phyloP scores from a whole-genome alignment of 2,113 vertebrate genomes.

The Felis chaus region DNA sequence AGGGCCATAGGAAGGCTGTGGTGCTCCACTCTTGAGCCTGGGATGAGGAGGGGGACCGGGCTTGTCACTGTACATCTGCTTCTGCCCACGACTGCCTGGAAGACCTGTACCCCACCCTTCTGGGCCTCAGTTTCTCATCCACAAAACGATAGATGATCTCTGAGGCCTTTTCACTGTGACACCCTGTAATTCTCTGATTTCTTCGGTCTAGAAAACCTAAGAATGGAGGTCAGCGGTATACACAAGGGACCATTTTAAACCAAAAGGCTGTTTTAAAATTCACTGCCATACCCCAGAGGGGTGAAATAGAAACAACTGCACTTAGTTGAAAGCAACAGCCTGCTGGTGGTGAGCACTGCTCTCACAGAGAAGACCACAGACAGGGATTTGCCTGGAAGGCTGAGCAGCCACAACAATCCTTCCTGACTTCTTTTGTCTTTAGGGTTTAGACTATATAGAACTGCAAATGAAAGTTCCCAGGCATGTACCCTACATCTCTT shows the following conservation, averaged over 20 bases:
- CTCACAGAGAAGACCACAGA: neutral
- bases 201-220: neutral
- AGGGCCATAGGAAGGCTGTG: accelerated
- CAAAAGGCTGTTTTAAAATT: neutral
- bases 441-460: neutral
- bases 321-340: accelerated
- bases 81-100: neutral
- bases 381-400: neutral
- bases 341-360: neutral
- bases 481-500: neutral
- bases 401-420: neutral
- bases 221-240: neutral
- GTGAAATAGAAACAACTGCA: neutral
- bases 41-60: neutral
- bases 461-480: neutral
- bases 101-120: neutral
- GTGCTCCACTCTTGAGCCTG: neutral
- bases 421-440: neutral
- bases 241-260: neutral
- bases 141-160: neutral
- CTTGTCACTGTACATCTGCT: neutral
- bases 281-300: neutral
- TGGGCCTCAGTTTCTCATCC: neutral
- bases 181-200: neutral
- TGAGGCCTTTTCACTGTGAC: neutral